Evolutionary conservation across 2,888 invertebrate genomes (phyloP), one percentile per base, ranked within the genome.

Genomic region (Drosophila recens): DNA sequence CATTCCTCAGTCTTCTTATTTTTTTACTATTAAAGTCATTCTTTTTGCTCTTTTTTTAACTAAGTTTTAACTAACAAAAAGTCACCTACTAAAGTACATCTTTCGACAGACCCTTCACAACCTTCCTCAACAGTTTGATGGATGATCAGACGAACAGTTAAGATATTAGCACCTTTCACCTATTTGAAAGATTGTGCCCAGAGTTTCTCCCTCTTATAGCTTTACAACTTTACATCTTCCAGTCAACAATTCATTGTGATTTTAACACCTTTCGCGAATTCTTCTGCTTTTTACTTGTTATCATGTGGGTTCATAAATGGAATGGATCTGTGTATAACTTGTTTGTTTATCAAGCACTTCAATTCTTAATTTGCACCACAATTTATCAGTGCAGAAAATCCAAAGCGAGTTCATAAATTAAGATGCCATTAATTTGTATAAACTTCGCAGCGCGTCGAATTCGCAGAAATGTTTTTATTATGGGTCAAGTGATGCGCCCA

Each of bases 361-460:
- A 75, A 48, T 62, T 58, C 51, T 27, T 51, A 62, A 34, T 64
- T 53, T 36, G 36, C 43, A 34, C 34, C 34, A 66, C 49, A 53
- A 67, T 82, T 82, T 72, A 83, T 83, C 72, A 74, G 70, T 88
- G 70, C 72, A 66, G 68, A 72, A 80, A 86, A 77, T 77, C 65
- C 43, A 59, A 65, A 63, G 66, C 70, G 34, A 38, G 54, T 27
- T 62, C 71, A 51, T 61, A 70, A 72, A 85, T 85, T 87, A 75
- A 84, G 59, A 53, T 69, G 68, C 75, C 71, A 78, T 70, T 67
- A 70, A 67, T 72, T 72, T 82, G 51, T 66, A 69, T 68, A 65
- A 52, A 71, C 33, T 61, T 13, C 43, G 62, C 53, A 64, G 15
- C 33, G 63, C 13, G 33, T 57, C 45, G 67, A 58, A 76, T 80